Evolutionary conservation across 30 jellyfish, hydroid and myxozoan species (phyloP), one percentile per base, ranked within the genome.

Genomic region (Clytia hemisphaerica): DNA sequence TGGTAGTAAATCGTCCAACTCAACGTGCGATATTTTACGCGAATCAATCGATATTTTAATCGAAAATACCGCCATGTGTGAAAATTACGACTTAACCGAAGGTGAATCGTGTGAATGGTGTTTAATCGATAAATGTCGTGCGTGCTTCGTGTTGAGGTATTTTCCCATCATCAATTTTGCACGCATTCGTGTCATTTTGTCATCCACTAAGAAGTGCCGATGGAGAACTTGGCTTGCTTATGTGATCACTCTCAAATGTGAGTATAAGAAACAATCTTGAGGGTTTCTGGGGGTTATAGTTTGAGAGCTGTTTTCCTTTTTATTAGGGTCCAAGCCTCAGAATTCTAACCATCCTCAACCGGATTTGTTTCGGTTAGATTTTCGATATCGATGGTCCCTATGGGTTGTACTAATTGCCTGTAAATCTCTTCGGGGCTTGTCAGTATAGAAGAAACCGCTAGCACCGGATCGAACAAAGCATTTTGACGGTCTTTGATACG

Each of bases 211-310:
- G 49, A 88, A 93, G 15, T 88, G 97, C 53, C 71, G 97, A 58
- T 88, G 97, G 97, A 80, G 97, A 62, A 77, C 97, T 6, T 88
- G 94, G 94, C 48, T 68, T 44, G 93, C 97, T 0, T 88, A 68
- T 44, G 77, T 88, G 4, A 76, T 75, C 49, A 94, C 75, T 36
- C 33, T 79, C 15, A 85, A 75, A 88, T 93, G 97, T 88, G 6
- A 14, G 85, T 36, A 42, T 3, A 15, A 22, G n/a, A 59, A 9
- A 7, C 63, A 9, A 6, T 21, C 60, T 22, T n/a, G 22, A 21
- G 9, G 9, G 31, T 15, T 29, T 14, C 6, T 21, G 60, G 62
- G 12, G 22, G 14, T 7, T 12, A 12, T 21, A 61, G 4, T 9
- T 7, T 9, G 25, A 2, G 3, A 5, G 22, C 64, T 5, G 4